Conservation (phyloP, 2,797 vertebrate species). For the Sebastes matsubarae region DNA sequence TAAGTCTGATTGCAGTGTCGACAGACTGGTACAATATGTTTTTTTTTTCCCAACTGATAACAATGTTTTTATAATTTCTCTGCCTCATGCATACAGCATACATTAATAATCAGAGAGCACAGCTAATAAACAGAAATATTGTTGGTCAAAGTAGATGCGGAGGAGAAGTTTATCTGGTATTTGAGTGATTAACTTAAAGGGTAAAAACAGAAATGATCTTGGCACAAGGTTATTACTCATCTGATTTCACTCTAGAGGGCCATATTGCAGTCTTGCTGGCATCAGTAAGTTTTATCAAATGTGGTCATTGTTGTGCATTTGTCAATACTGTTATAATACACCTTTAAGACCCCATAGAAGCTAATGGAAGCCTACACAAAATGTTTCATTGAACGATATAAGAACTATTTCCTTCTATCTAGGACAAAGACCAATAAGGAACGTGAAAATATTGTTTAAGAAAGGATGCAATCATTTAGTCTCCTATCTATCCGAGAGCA, state of each 20-base stretch:
- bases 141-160: conserved; percentile 13
- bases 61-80: conserved; percentile 16
- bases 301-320: conserved; percentile 20
- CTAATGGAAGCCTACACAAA: conserved; percentile 6
- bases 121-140: conserved; percentile 17
- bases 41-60: conserved; percentile 7
- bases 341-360: not conserved
- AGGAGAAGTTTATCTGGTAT: not conserved
- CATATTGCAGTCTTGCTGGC: not conserved
- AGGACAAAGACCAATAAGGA: conserved; percentile 31
- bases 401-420: conserved; percentile 8
- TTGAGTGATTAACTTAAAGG: conserved; percentile 1
- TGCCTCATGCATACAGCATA: conserved; percentile 10
- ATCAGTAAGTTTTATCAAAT: conserved; percentile 3
- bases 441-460: conserved; percentile 15
- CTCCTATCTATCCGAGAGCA: conserved; percentile 13
- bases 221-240: not conserved
- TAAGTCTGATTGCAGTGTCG: conserved; percentile 29
- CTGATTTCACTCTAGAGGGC: not conserved
- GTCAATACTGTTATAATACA: not conserved
- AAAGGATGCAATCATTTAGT: conserved; percentile 16
- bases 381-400: conserved; percentile 5
- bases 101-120: conserved; percentile 28
- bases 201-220: conserved; percentile 13
- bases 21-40: conserved; percentile 19